phyloP scores from a whole-genome alignment of 2,797 vertebrate genomes.

The Morelia viridis region DNA sequence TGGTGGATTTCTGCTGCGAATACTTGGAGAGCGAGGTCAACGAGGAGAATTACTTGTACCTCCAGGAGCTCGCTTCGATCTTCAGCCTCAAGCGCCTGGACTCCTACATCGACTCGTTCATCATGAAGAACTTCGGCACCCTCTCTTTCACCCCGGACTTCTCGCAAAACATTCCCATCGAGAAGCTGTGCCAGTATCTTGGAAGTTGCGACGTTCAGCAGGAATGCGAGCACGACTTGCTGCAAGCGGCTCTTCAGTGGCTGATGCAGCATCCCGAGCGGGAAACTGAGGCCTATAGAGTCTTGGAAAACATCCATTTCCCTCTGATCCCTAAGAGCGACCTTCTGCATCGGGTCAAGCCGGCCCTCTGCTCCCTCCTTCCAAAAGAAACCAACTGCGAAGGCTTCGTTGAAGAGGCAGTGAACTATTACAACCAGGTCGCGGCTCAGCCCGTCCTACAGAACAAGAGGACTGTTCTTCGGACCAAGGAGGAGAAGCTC shows the following conservation, averaged over 20 bases:
- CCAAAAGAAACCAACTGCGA: conserved; percentile 81
- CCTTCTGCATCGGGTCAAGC: conserved; percentile 81
- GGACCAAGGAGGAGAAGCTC: conserved; percentile 81
- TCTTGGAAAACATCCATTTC: conserved; percentile 88
- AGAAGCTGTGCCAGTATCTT: conserved; percentile 87
- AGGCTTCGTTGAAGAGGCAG: conserved; percentile 85
- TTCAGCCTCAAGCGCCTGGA: conserved; percentile 91
- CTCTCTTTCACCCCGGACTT: conserved; percentile 87
- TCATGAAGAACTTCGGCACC: conserved; percentile 82
- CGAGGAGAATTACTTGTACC: conserved; percentile 91
- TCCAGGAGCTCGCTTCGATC: conserved; percentile 89
- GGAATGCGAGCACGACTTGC: conserved; percentile 84
- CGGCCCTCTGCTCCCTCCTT: conserved; percentile 80
- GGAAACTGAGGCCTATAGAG: conserved; percentile 74
- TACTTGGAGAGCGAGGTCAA: conserved; percentile 90
- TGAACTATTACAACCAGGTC: conserved; percentile 82
- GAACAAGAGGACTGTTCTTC: conserved; percentile 78
- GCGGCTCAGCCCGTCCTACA: conserved; percentile 87
- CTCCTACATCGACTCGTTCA: conserved; percentile 85
- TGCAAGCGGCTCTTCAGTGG: conserved; percentile 89
- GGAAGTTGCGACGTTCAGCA: conserved; percentile 84
- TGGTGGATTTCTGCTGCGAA: conserved; percentile 95
- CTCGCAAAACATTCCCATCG: conserved; percentile 79
- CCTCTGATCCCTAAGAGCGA: conserved; percentile 84
- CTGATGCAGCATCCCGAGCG: conserved; percentile 83